Evolutionary conservation across 2,113 vertebrate genomes (phyloP).

Genomic region (Canis aureus): DNA sequence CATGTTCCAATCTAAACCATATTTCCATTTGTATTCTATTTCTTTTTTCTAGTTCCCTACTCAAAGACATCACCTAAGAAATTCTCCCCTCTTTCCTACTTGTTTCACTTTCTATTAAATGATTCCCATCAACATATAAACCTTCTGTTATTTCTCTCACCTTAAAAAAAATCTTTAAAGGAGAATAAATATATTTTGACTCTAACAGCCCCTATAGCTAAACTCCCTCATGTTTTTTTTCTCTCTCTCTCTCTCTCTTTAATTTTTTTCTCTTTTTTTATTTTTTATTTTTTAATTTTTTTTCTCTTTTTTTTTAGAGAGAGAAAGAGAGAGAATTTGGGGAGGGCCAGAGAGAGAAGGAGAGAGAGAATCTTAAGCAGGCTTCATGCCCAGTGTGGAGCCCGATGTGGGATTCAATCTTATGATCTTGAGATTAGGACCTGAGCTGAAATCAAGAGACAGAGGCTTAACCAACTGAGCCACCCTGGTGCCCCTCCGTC

Average conservation of each 20-base stretch:
- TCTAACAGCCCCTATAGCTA: neutral
- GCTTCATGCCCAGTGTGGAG: neutral
- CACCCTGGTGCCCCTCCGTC: neutral
- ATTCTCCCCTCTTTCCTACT: neutral
- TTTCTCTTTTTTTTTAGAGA: neutral
- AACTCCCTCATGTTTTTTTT: neutral
- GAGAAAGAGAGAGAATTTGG: neutral
- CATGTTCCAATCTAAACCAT: neutral
- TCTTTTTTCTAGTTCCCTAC: neutral
- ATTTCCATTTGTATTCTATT: neutral
- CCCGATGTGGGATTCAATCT: neutral
- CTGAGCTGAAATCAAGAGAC: neutral
- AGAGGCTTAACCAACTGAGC: neutral
- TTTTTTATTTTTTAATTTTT: neutral
- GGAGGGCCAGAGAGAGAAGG: neutral
- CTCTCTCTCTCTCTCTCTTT: neutral
- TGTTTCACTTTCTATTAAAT: neutral
- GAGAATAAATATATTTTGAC: neutral
- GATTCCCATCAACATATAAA: neutral
- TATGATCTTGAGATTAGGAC: neutral
- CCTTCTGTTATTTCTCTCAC: neutral
- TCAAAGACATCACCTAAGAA: neutral
- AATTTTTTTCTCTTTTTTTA: neutral
- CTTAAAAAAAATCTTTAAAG: neutral
- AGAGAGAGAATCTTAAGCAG: neutral